Base-by-base conservation (phyloP, 1,140 invertebrate species). In the Zaprionus taronus region DNA sequence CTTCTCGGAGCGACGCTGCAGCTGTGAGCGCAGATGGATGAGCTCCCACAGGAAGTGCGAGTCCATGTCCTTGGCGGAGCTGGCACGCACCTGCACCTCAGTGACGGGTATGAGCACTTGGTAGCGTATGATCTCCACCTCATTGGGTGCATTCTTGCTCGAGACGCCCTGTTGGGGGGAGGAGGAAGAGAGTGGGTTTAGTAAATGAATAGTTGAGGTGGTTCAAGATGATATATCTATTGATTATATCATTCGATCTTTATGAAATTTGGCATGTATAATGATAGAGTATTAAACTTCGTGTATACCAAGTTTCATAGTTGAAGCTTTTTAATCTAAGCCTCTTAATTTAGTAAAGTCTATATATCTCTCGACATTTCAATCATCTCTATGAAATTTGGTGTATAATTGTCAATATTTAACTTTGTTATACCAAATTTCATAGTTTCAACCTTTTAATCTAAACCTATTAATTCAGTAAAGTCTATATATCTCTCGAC, bases 31-130 rank as follows among this genome's bases (percentile, higher is more conserved):
- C 66, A 99, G 94, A 93, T 99, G 98, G 79, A 99, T 98, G 62
- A 99, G 95, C 93, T 99, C 98, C 98, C 98, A 99, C 56, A 98
- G 94, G 94, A 98, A 99, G 93, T 98, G 97, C 38, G 96, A 97
- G 84, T 98, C 98, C 95, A 98, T 97, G 91, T 99, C 97, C 91
- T 98, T 97, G 53, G 97, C 96, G 2, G 97, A 97, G 22, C 96
- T 97, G 6, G 97, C 97, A 62, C 98, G 95, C 47, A 99, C 98
- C 94, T 99, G 98, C 14, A 99, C 98, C 94, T 99, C 98, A 7
- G 97, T 98, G 15, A 99, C 98, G 3, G 98, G 98, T 84, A 99
- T 99, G 38, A 99, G 93, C 56, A 98, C 97, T 94, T 99, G 98
- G 93, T 98, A 99, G 63, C 98, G 95, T 85, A 98, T 98, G 80